Conservation (phyloP, 1,140 invertebrate species). For the Atta cephalotes region DNA sequence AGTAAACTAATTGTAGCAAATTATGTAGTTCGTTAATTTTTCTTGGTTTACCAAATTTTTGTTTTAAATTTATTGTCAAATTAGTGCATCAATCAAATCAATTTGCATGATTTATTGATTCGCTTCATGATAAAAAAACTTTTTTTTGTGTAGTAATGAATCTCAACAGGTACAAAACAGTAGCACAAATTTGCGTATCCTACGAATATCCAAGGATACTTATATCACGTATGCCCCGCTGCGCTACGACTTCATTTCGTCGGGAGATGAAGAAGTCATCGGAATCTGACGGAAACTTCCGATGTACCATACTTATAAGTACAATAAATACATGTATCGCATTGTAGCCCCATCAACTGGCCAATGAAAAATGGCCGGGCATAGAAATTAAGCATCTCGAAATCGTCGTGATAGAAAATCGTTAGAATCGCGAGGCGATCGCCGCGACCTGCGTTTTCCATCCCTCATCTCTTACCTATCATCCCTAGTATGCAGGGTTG, state of each 20-base stretch:
- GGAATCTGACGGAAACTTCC: neutral
- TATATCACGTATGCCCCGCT: neutral
- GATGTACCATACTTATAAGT: slow-evolving; percentile 27
- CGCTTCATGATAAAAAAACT: neutral
- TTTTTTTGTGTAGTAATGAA: neutral
- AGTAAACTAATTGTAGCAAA: neutral
- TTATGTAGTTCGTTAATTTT: neutral
- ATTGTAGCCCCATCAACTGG: slow-evolving; percentile 17
- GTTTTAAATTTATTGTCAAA: neutral
- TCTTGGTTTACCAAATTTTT: neutral
- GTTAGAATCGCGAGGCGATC: slow-evolving; percentile 55
- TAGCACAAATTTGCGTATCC: neutral
- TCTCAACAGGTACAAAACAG: neutral
- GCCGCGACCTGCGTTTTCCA: neutral
- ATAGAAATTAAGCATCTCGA: slow-evolving; percentile 67
- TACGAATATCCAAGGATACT: neutral
- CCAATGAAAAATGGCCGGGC: neutral
- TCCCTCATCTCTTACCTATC: neutral
- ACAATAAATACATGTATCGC: slow-evolving; percentile 19
- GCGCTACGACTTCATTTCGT: neutral
- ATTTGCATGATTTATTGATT: neutral
- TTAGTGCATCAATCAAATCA: neutral
- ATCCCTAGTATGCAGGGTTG: neutral
- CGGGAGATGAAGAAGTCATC: neutral
- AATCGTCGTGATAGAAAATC: slow-evolving; percentile 56